A percentile compares a stretch with the other conserved stretches of the same genome.
These are phyloP conservation scores for Campodea augens DNA, from an alignment of 1,140 invertebrate species.

Conservation along the genomic window DNA sequence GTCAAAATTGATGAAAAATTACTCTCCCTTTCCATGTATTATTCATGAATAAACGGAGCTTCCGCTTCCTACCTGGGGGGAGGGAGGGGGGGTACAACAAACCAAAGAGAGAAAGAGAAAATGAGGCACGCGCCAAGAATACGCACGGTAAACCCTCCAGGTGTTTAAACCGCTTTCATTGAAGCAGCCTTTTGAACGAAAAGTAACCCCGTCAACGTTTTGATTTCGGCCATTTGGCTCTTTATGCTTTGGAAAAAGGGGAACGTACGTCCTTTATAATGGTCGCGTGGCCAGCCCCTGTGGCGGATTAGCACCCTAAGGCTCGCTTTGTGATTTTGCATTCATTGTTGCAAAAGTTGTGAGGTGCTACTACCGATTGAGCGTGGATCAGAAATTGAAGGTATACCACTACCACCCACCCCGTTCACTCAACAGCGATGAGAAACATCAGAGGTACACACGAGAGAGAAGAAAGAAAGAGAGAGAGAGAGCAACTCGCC, in stretches of 20 bases:
- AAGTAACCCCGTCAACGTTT: not conserved
- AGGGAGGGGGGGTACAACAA: not conserved
- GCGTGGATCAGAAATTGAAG: too few species aligned
- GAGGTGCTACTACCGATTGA: not conserved
- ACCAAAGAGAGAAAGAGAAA: too few species aligned
- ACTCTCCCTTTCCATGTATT: not conserved
- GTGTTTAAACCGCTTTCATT: too few species aligned
- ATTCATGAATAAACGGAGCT: not conserved
- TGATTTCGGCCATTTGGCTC: not conserved
- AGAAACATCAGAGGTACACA: too few species aligned
- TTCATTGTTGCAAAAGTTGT: not conserved
- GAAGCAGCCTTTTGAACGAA: too few species aligned
- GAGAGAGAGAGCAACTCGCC: too few species aligned
- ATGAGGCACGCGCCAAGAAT: too few species aligned
- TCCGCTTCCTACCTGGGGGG: not conserved
- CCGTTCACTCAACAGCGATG: too few species aligned
- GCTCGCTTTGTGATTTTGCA: not conserved
- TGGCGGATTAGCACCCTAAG: not conserved
- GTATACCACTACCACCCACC: too few species aligned
- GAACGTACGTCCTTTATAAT: not conserved
- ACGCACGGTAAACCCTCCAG: too few species aligned
- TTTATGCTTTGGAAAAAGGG: not conserved
- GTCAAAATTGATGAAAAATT: slow-evolving; percentile 1
- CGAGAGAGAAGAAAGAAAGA: too few species aligned
- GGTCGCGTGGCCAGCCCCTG: too few species aligned